Percentiles rank a stretch among this genome's conserved stretches.
Conservation (phyloP, 2,797 vertebrate species). For the Naso thynnoides region DNA sequence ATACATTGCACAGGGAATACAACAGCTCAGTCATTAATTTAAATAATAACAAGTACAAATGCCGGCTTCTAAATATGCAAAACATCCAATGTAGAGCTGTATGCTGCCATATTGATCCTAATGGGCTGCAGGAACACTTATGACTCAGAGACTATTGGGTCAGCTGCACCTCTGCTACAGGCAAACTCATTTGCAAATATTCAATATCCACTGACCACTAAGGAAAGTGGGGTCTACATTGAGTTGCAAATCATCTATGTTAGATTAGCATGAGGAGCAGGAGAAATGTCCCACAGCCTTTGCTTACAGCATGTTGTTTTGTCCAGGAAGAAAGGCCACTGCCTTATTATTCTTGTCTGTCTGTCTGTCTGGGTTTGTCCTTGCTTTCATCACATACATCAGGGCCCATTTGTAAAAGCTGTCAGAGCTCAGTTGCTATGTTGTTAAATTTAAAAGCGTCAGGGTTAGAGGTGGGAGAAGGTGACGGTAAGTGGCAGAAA, state of each 20-base stretch:
- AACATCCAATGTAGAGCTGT: neutral
- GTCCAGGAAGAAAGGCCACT: slow-evolving; percentile 35
- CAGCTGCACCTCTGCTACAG: slow-evolving; percentile 43
- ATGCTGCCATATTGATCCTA: slow-evolving; percentile 24
- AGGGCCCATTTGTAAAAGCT: slow-evolving; percentile 25
- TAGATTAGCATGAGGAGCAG: slow-evolving; percentile 69
- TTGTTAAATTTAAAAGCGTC: slow-evolving; percentile 31
- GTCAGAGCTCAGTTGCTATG: neutral
- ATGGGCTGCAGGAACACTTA: slow-evolving; percentile 22
- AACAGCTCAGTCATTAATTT: neutral
- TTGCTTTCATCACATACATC: slow-evolving; percentile 51
- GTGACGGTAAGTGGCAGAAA: slow-evolving; percentile 5
- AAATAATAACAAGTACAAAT: slow-evolving; percentile 7
- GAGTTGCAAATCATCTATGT: slow-evolving; percentile 78
- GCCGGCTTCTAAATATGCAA: neutral
- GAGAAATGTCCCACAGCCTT: slow-evolving; percentile 41
- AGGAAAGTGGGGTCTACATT: slow-evolving; percentile 67
- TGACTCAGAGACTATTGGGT: slow-evolving; percentile 26
- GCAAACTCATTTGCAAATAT: slow-evolving; percentile 78
- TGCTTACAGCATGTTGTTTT: slow-evolving; percentile 41
- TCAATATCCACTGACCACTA: slow-evolving; percentile 67
- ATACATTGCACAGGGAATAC: neutral
- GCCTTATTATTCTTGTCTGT: slow-evolving; percentile 24
- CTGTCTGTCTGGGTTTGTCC: slow-evolving; percentile 13
- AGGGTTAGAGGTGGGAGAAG: neutral